These are phyloP conservation scores for Mobula hypostoma DNA, from an alignment of 2,113 vertebrate genomes.

Conservation along the genomic window DNA sequence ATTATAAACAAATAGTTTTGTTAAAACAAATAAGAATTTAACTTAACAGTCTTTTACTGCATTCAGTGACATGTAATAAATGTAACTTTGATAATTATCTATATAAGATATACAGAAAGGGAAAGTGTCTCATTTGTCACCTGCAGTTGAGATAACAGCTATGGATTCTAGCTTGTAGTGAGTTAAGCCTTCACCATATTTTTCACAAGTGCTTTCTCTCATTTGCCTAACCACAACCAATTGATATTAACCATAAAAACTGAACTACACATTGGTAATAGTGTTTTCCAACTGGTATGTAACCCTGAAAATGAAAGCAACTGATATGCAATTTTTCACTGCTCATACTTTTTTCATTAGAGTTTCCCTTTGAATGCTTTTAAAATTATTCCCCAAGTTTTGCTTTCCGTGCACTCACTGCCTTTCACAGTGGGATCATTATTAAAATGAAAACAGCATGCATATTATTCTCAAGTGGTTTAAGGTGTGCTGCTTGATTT, in stretches of 20 bases:
- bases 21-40: slow-evolving; percentile 30
- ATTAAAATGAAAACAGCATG: slow-evolving; percentile 21
- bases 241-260: slow-evolving; percentile 1
- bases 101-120: background rate
- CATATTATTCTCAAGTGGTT: slow-evolving; percentile 22
- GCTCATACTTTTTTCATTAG: background rate
- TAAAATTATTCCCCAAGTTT: slow-evolving; percentile 5
- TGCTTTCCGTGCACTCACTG: slow-evolving; percentile 2
- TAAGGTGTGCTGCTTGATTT: background rate
- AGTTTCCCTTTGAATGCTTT: slow-evolving; percentile 2
- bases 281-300: slow-evolving; percentile 31
- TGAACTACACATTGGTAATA: slow-evolving; percentile 24
- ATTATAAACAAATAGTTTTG: background rate
- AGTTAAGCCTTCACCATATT: background rate
- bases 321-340: background rate
- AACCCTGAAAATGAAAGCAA: slow-evolving; percentile 28
- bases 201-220: slow-evolving; percentile 26
- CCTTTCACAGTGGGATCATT: background rate
- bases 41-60: background rate
- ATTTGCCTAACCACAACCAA: slow-evolving; percentile 9
- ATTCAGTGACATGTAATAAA: background rate
- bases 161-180: slow-evolving; percentile 12
- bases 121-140: background rate
- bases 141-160: background rate
- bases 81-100: background rate